Evolutionary conservation across 2,113 vertebrate genomes (phyloP), one percentile per base, ranked within the genome.

Genomic region (Labrus mixtus): DNA sequence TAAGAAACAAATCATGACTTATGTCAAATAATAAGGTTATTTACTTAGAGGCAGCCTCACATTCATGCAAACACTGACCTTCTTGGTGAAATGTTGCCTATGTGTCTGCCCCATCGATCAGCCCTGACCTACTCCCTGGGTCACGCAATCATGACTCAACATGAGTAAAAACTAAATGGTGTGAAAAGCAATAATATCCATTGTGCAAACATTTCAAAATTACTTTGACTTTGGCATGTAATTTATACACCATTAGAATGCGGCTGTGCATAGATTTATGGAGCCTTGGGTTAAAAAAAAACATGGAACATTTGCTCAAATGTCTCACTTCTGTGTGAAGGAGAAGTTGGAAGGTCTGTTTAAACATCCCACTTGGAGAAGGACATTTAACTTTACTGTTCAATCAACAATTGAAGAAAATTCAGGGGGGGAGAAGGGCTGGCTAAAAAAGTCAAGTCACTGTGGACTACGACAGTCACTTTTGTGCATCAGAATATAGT

Each of bases 261-360:
- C 5, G 6, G 4, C 45, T 46, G 37, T 6, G 59, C 17, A 12
- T 45, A 63, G 6, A 10, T 54, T 61, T 17, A 55, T 48, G 45
- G 41, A 17, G 59, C 23, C 9, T 10, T 46, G 12, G 41, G 41
- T 25, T 39, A 22, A 12, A 70, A 12, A 70, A 63, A 81, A 69
- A 71, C 78, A 58, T 41, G 73, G 39, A 70, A 75, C 66, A 17
- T 68, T 51, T 20, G 39, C 61, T 68, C 29, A 1, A 75, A 23
- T 70, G 77, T 23, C 25, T 70, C 48, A 68, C 61, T 20, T 67
- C 7, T 20, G 13, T 36, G 29, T 51, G 41, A 19, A 36, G 37
- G 22, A 41, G 60, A 13, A 20, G n/a, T 59, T 56, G 58, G 25
- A 13, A 22, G 46, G 25, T 59, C 37, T 33, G 65, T 41, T 25